These are phyloP conservation scores for Herminia tarsipennalis DNA, from an alignment of 2,888 invertebrate genomes.

Conservation along the genomic window DNA sequence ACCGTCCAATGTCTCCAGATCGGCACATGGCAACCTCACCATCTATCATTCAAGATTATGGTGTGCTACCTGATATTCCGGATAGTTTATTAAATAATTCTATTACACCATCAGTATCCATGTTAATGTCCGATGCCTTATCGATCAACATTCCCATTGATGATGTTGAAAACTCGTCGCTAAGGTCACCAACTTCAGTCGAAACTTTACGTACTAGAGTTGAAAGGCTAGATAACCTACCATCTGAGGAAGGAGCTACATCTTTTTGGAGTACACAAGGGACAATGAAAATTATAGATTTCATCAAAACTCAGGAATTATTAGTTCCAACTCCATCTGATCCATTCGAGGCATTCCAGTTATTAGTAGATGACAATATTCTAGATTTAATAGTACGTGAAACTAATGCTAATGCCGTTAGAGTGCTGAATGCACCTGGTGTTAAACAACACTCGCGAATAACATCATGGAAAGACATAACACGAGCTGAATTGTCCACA, in stretches of 20 bases:
- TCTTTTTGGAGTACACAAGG: conserved; percentile 11
- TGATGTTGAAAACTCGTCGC: conserved; percentile 2
- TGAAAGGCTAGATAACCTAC: conserved; percentile 6
- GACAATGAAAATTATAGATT: conserved; percentile 15
- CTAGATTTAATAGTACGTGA: conserved; percentile 12
- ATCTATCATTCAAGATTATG: conserved; percentile 14
- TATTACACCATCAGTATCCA: conserved; percentile 13
- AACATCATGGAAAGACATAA: conserved; percentile 47
- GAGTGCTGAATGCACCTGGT: neutral
- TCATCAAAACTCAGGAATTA: conserved; percentile 13
- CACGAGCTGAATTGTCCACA: conserved; percentile 32
- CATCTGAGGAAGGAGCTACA: conserved; percentile 15
- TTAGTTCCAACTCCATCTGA: conserved; percentile 8
- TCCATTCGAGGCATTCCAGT: conserved; percentile 19
- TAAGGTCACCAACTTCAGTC: conserved; percentile 2
- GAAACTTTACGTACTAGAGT: conserved; percentile 7
- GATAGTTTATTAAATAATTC: neutral
- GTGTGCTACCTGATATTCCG: conserved; percentile 8
- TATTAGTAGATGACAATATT: conserved; percentile 17
- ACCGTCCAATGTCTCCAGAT: conserved; percentile 13
- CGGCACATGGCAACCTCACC: conserved; percentile 10
- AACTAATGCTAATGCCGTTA: conserved; percentile 17
- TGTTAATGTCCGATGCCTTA: conserved; percentile 14
- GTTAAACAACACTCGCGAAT: conserved; percentile 14
- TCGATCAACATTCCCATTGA: conserved; percentile 12